Base-by-base conservation (phyloP, 2,113 vertebrate species). In the Saguinus midas region DNA sequence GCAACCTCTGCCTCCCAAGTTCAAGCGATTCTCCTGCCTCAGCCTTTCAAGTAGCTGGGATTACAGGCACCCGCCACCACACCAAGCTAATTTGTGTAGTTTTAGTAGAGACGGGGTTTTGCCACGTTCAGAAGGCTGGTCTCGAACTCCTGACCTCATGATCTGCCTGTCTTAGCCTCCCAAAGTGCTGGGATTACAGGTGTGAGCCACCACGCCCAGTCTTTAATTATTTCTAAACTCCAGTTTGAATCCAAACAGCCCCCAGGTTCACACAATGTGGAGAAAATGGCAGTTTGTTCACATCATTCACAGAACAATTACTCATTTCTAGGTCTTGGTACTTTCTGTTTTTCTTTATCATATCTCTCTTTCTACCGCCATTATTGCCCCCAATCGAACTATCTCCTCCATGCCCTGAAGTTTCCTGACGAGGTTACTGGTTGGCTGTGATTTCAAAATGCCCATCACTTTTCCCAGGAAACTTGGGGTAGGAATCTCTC, bases 321-420 rank as follows among this genome's bases (percentile, higher is more conserved):
- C 0, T 76, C 58, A 66, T 82, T 88, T 90, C 52, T 76, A 21
- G 27, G 18, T 57, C 35, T 83, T 52, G n/a, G 32, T 32, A 35
- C 35, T 96, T 96, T 58, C 72, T 84, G 25, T 45, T 70, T 91
- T 79, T 78, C 35, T 13, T 68, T 9, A 52, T 75, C 23, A 11
- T 35, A 18, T 48, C 66, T 93, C 1, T 48, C 48, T 78, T 40
- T 25, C 35, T 50, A 32, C 27, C 66, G 75, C 25, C 23, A 21
- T 70, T 1, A 40, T 32, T n/a, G 81, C 35, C 0, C 43, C 17
- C n/a, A 82, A 52, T 0, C 1, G 7, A 5, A 27, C 7, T 16
- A 21, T 32, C 20, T 61, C 72, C 43, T 82, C 14, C 21, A 5
- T 8, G 43, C 13, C 66, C 75, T 96, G 58, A 29, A 17, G 48